phyloP scores from a whole-genome alignment of 2,888 invertebrate species.

The Stegophylla sp. region DNA sequence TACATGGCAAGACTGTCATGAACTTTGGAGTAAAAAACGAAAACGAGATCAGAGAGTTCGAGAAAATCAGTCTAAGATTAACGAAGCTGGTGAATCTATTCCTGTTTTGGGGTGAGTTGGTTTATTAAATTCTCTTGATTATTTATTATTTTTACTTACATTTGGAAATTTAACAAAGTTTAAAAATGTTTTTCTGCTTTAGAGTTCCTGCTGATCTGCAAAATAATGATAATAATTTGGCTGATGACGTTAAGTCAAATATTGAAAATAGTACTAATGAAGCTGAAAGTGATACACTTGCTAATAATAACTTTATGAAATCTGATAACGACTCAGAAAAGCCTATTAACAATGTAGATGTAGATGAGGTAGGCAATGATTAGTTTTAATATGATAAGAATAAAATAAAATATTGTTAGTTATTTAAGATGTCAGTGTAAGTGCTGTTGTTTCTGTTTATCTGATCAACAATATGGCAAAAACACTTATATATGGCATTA shows the following conservation, averaged over 20 bases:
- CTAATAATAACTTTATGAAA: constrained; percentile 15
- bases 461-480: no score
- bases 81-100: constrained; percentile 35
- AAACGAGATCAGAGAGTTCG: constrained; percentile 74
- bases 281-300: constrained; percentile 1
- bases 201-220: neutral
- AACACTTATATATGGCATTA: no score
- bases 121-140: neutral
- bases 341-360: constrained; percentile 7
- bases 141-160: neutral
- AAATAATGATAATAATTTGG: constrained; percentile 10
- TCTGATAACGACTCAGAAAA: constrained; percentile 23
- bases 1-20: constrained; percentile 98
- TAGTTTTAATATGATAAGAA: no score
- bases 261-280: constrained; percentile 34
- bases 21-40: constrained; percentile 98
- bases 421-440: no score
- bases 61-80: constrained; percentile 68
- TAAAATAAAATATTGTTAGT: no score
- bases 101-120: neutral
- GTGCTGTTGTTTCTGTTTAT: no score
- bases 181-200: neutral
- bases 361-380: constrained; percentile 31
- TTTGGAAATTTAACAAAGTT: neutral
- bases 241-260: constrained; percentile 1